Percentiles rank a stretch among this genome's conserved stretches.
These are phyloP conservation scores for Tetrao urogallus DNA, from an alignment of 2,113 vertebrate genomes.

Conservation along the genomic window DNA sequence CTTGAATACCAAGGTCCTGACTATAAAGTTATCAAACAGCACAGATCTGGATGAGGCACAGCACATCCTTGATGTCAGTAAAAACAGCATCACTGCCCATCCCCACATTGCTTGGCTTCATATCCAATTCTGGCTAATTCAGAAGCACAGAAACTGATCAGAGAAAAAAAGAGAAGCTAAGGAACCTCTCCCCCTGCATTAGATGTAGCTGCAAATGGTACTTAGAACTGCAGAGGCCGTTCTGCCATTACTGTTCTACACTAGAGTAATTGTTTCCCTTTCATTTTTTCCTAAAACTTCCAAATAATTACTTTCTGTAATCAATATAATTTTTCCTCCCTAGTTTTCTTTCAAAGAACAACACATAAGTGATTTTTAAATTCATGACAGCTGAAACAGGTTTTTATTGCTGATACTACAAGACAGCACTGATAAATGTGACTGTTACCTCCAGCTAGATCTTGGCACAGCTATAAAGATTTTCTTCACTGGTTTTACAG, in stretches of 20 bases:
- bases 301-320: background rate
- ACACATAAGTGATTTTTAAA: background rate
- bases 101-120: background rate
- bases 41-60: conserved; percentile 8
- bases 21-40: background rate
- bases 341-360: background rate
- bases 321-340: background rate
- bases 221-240: background rate
- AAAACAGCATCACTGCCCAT: background rate
- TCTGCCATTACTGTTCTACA: background rate
- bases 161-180: background rate
- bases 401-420: background rate
- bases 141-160: background rate
- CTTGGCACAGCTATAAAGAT: background rate
- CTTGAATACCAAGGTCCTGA: conserved; percentile 10
- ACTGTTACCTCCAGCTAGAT: background rate
- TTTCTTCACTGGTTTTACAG: background rate
- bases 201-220: background rate
- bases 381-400: background rate
- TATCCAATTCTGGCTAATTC: background rate
- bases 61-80: background rate
- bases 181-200: background rate
- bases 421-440: background rate
- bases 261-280: background rate
- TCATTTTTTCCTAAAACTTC: background rate